Conservation (phyloP, 1,140 invertebrate genomes). For the Triops longicaudatus region DNA sequence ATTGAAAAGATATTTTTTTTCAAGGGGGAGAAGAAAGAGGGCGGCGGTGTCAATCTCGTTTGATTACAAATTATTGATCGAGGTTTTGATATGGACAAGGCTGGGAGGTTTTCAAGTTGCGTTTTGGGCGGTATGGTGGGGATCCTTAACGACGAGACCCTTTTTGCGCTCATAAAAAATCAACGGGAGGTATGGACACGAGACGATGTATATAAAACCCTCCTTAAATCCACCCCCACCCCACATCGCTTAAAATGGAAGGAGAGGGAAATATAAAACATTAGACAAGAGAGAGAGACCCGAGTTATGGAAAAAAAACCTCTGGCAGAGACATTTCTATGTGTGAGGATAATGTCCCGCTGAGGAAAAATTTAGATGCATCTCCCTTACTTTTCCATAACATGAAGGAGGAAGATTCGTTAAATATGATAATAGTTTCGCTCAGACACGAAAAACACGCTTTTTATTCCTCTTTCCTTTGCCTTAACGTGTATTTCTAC, state of each 20-base stretch:
- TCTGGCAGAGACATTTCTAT: constrained; percentile 5
- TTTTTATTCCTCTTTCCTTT: too few relatives aligned
- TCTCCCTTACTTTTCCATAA: background rate
- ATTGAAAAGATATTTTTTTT: background rate
- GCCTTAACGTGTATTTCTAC: too few relatives aligned
- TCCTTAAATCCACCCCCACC: too few relatives aligned
- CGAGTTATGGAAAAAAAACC: background rate
- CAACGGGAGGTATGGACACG: constrained; percentile 4
- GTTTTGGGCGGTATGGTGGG: background rate
- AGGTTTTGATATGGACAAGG: constrained; percentile 13
- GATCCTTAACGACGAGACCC: constrained; percentile 14
- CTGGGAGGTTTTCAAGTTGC: background rate
- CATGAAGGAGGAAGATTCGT: background rate
- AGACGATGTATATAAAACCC: background rate
- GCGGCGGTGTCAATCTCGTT: constrained; percentile 13
- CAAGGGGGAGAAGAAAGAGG: background rate
- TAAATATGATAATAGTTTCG: constrained; percentile 18
- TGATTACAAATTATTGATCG: constrained; percentile 13
- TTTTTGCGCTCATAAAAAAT: constrained; percentile 11
- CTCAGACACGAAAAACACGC: background rate
- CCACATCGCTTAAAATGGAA: too few relatives aligned
- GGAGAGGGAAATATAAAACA: too few relatives aligned
- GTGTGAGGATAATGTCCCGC: background rate
- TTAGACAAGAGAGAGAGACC: background rate
- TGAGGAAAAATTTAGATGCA: background rate